Evolutionary conservation across 2,888 invertebrate species (phyloP), one percentile per base, ranked within the genome.

Genomic region (Phalera bucephala): DNA sequence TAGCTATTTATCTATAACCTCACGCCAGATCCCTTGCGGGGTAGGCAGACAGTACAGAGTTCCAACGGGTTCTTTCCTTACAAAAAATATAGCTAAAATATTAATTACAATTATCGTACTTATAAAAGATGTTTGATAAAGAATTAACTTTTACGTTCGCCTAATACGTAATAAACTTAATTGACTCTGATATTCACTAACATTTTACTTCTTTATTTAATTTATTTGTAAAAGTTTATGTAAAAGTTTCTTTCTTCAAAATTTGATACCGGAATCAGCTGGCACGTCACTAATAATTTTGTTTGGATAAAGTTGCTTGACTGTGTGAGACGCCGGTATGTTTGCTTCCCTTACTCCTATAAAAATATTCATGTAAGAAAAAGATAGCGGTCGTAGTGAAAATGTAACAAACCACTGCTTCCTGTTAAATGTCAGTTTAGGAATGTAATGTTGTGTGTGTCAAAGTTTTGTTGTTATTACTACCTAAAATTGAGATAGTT

Each of bases 381-480:
- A 26, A 47, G 36, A 40, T 40, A 47, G 40, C 40, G 17, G 5
- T 17, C 5, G 3, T 17, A 17, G 17, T 17, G n/a, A n/a, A n/a
- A 45, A 39, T 45, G 46, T 46, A 50, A 50, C 46, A 58, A 51
- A 52, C 56, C 63, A 54, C 49, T 53, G 11, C 56, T 67, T 72
- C 70, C 69, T 63, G 40, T 41, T 44, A 59, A 64, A 63, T 72
- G 80, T 80, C 81, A 80, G 62, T 73, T 77, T 65, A 65, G 68
- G 70, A 74, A 60, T 51, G 61, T 70, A 53, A 72, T 72, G 52
- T 68, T 57, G 40, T 74, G 75, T 83, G 79, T 82, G 86, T 86
- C 84, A 84, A 73, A 85, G 74, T 85, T 85, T 85, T 86, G 85
- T 88, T 88, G 85, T 79, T 87, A 79, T 73, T 79, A 72, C 70